A percentile compares a stretch with the other conserved stretches of the same genome.
Conservation (phyloP, 2,797 vertebrate species). For the Staurois parvus region DNA sequence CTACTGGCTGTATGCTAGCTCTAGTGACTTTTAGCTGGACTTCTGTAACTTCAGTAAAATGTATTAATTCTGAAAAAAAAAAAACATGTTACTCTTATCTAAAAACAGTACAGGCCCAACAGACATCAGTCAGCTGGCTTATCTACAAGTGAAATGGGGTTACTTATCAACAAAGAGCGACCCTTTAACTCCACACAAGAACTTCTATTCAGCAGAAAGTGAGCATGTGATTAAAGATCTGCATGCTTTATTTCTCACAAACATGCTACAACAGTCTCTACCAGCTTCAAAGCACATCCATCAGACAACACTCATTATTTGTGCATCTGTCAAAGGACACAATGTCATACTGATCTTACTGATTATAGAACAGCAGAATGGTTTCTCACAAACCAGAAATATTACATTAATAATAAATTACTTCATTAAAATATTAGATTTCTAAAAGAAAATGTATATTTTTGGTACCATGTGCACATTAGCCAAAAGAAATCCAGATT, state of each 20-base stretch:
- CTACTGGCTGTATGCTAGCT: too few species aligned
- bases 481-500: not conserved
- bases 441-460: too few species aligned
- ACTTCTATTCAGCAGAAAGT: conserved; percentile 40
- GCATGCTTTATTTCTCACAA: conserved; percentile 41
- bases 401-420: not conserved
- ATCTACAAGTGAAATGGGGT: conserved; percentile 13
- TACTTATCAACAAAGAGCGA: conserved; percentile 15
- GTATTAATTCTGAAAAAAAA: not conserved
- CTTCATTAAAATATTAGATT: too few species aligned
- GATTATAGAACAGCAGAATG: not conserved
- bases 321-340: not conserved
- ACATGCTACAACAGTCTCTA: conserved; percentile 32
- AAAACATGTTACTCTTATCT: not conserved
- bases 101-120: not conserved
- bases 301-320: not conserved
- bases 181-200: conserved; percentile 3
- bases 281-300: conserved; percentile 17
- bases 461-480: not conserved
- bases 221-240: conserved; percentile 44
- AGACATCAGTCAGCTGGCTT: not conserved
- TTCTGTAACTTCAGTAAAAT: not conserved
- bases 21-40: too few species aligned
- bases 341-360: not conserved
- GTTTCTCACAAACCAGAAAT: not conserved